These are phyloP conservation scores for Sinodicranocentrus sp. DNA, from an alignment of 2,888 invertebrate genomes.

Conservation along the genomic window DNA sequence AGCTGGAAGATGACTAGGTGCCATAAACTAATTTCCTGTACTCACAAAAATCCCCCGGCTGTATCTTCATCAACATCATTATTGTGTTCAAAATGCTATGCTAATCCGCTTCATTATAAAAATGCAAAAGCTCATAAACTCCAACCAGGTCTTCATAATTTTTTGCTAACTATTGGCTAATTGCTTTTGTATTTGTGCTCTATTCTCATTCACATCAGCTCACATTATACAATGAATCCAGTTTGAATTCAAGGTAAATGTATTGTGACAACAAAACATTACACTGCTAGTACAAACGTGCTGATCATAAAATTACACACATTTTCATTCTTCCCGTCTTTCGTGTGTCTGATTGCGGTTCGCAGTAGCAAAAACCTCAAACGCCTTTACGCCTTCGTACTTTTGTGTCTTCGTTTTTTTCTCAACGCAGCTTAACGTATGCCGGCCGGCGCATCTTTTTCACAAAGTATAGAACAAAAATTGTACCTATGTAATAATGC, in stretches of 20 bases:
- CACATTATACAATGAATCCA: too few species aligned
- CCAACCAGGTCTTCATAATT: conserved; percentile 28
- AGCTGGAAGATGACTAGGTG: background rate
- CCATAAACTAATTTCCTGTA: conserved; percentile 2
- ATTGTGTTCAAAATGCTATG: background rate
- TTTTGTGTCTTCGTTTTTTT: conserved; percentile 16
- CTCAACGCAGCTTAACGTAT: background rate
- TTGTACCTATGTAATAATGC: conserved; percentile 46
- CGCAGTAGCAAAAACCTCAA: conserved; percentile 44
- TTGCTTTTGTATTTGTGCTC: conserved; percentile 7
- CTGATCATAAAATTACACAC: too few species aligned
- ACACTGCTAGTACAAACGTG: too few species aligned
- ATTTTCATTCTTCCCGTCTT: background rate
- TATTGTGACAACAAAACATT: too few species aligned
- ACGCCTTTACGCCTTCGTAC: conserved; percentile 22
- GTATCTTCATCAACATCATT: background rate
- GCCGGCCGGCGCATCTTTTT: conserved; percentile 40
- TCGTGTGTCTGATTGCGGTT: conserved; percentile 20
- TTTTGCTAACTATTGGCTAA: conserved; percentile 36
- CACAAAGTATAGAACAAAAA: conserved; percentile 11
- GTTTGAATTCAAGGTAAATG: too few species aligned
- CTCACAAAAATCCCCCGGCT: background rate
- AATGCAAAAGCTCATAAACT: conserved; percentile 30
- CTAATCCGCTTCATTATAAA: conserved; percentile 4
- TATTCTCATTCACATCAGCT: background rate